Evolutionary conservation across 2,888 invertebrate species (phyloP).

Genomic region (Clistopyga incitator): DNA sequence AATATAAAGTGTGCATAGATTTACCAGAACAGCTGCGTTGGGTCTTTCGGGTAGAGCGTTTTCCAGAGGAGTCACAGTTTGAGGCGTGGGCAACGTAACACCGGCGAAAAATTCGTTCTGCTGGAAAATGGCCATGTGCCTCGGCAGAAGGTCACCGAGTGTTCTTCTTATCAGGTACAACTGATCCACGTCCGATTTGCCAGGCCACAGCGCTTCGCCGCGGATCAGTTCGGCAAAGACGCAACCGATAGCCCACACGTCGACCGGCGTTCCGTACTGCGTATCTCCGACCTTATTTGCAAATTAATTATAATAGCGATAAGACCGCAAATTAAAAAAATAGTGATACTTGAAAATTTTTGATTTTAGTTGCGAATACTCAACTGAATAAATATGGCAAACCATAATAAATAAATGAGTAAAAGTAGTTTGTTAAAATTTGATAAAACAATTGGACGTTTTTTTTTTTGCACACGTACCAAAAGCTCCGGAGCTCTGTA

Average conservation of each 20-base stretch:
- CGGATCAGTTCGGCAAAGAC: conserved; percentile 94
- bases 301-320: neutral
- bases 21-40: conserved; percentile 76
- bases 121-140: conserved; percentile 98
- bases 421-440: too few species aligned
- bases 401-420: too few species aligned
- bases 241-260: conserved; percentile 99
- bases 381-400: too few species aligned
- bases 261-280: conserved; percentile 95
- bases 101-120: conserved; percentile 98
- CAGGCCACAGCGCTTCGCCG: conserved; percentile 98
- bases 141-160: conserved; percentile 95
- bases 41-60: conserved; percentile 92
- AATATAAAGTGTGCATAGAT: neutral
- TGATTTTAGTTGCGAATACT: too few species aligned
- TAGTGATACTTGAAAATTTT: neutral
- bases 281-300: conserved; percentile 93
- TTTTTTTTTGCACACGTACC: conserved; percentile 69
- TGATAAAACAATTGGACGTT: too few species aligned
- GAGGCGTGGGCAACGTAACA: conserved; percentile 96
- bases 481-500: conserved; percentile 98
- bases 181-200: conserved; percentile 99
- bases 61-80: conserved; percentile 93
- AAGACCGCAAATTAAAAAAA: neutral
- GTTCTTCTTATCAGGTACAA: conserved; percentile 97